Evolutionary conservation across 2,888 invertebrate genomes (phyloP).

Genomic region (Acronicta alni): DNA sequence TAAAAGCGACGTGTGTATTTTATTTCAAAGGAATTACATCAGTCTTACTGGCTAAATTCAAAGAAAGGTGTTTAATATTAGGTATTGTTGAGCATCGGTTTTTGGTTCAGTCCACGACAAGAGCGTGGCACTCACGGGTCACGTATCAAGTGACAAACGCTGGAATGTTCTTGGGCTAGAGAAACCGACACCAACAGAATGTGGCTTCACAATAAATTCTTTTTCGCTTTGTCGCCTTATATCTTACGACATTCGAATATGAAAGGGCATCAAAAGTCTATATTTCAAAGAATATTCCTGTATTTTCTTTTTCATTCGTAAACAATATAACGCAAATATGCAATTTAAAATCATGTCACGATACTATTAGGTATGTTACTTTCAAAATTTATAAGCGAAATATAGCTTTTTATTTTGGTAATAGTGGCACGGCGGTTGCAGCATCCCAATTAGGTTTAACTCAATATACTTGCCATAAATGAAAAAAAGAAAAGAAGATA

Average conservation of each 20-base stretch:
- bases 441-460: conserved; percentile 52
- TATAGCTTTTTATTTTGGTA: conserved; percentile 40
- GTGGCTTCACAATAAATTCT: conserved; percentile 48
- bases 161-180: conserved; percentile 50
- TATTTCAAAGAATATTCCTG: conserved; percentile 53
- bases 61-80: conserved; percentile 33
- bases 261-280: conserved; percentile 44
- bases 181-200: conserved; percentile 52
- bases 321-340: conserved; percentile 32
- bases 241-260: conserved; percentile 46
- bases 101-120: conserved; percentile 42
- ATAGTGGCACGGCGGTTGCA: conserved; percentile 30
- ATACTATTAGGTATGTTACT: conserved; percentile 51
- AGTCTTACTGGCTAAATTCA: conserved; percentile 19
- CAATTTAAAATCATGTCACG: conserved; percentile 45
- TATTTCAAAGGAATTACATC: conserved; percentile 5
- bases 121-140: conserved; percentile 35
- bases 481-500: conserved; percentile 47
- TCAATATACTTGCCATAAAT: conserved; percentile 33
- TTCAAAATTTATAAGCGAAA: conserved; percentile 46
- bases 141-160: conserved; percentile 50
- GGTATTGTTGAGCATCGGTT: conserved; percentile 30
- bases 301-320: conserved; percentile 49
- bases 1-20: not conserved
- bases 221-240: conserved; percentile 53